These are phyloP conservation scores for Sciaenops ocellatus DNA, from an alignment of 2,797 vertebrate species.

Conservation along the genomic window DNA sequence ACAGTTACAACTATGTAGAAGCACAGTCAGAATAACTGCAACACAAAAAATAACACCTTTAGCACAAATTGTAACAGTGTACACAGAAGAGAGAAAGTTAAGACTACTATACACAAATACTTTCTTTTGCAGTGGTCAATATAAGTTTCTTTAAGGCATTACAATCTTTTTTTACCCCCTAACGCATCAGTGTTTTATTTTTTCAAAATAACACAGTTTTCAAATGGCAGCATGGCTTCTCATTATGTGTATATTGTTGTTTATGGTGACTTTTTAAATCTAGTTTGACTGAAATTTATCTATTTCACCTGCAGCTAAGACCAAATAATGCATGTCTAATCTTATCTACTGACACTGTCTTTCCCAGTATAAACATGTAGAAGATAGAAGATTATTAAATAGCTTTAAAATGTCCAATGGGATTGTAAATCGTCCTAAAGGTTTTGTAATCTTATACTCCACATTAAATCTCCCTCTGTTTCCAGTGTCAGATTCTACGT, in stretches of 20 bases:
- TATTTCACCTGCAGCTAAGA: slow-evolving; percentile 23
- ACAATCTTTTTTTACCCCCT: slow-evolving; percentile 21
- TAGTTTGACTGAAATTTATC: not conserved
- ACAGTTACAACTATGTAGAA: slow-evolving; percentile 35
- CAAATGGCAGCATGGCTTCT: slow-evolving; percentile 24
- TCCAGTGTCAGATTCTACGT: slow-evolving; percentile 54
- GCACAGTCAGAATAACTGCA: slow-evolving; percentile 47
- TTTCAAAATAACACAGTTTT: slow-evolving; percentile 9
- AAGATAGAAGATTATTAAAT: not conserved
- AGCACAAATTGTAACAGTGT: slow-evolving; percentile 65
- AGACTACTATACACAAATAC: slow-evolving; percentile 64
- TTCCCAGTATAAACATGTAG: not conserved
- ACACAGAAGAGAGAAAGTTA: slow-evolving; percentile 68
- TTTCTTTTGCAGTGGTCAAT: slow-evolving; percentile 52
- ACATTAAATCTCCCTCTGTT: slow-evolving; percentile 18
- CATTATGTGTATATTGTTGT: not conserved
- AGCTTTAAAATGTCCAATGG: slow-evolving; percentile 6
- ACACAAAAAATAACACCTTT: slow-evolving; percentile 61
- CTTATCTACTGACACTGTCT: not conserved
- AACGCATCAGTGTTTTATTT: slow-evolving; percentile 6
- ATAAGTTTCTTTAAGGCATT: slow-evolving; percentile 59
- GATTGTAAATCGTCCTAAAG: slow-evolving; percentile 16
- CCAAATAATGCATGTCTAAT: slow-evolving; percentile 1
- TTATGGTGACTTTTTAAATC: slow-evolving; percentile 2
- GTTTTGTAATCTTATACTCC: slow-evolving; percentile 23